Evolutionary conservation across 2,888 invertebrate genomes (phyloP).

Genomic region (Altica lythri): DNA sequence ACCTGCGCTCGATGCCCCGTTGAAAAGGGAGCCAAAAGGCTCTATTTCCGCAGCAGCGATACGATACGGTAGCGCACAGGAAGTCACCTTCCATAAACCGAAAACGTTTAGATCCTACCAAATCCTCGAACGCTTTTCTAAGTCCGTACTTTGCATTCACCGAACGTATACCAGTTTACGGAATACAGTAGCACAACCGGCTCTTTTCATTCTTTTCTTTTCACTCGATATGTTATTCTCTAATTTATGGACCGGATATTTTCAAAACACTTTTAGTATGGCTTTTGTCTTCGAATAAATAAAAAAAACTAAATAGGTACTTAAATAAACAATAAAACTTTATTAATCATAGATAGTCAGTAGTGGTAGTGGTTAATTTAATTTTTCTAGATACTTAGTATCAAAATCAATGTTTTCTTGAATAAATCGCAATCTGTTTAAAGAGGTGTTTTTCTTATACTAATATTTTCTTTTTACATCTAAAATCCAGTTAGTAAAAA

Average conservation of each 20-base stretch:
- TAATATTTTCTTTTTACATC: too few relatives aligned
- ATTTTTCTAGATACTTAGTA: too few relatives aligned
- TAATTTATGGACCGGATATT: constrained; percentile 26
- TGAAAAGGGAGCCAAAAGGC: constrained; percentile 37
- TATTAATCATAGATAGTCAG: too few relatives aligned
- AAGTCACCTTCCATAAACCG: constrained; percentile 53
- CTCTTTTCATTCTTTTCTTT: too few relatives aligned
- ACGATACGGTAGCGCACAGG: constrained; percentile 52
- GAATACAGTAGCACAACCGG: constrained; percentile 19
- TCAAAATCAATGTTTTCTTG: too few relatives aligned
- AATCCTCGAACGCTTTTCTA: constrained; percentile 52
- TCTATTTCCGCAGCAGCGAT: constrained; percentile 45
- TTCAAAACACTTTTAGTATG: constrained; percentile 16
- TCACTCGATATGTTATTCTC: constrained; percentile 20
- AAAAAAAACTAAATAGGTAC: too few relatives aligned
- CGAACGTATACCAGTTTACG: constrained; percentile 48
- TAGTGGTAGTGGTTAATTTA: too few relatives aligned
- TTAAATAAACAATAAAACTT: too few relatives aligned
- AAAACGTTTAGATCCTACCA: constrained; percentile 53
- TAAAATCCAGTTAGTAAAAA: too few relatives aligned
- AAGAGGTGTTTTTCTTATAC: too few relatives aligned
- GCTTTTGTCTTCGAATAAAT: too few relatives aligned
- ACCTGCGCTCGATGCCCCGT: constrained; percentile 30
- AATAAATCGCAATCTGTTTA: too few relatives aligned
- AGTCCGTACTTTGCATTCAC: constrained; percentile 56